These are phyloP conservation scores for Coendou prehensilis DNA, from an alignment of 2,797 vertebrate species.

Conservation along the genomic window DNA sequence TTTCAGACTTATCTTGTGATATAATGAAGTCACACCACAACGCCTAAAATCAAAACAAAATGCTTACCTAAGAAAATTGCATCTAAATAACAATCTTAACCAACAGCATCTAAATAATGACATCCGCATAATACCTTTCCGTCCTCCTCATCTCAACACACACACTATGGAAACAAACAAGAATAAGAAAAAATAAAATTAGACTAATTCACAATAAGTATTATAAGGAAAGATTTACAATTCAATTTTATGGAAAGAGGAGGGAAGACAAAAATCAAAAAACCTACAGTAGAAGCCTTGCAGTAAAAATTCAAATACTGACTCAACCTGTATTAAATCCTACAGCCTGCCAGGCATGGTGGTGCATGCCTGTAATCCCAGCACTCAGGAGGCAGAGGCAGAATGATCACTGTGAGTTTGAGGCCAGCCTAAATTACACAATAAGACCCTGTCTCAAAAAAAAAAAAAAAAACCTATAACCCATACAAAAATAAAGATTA, in stretches of 20 bases:
- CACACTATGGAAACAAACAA: neutral
- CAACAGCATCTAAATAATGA: neutral
- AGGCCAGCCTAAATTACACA: neutral
- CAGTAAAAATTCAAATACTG: neutral
- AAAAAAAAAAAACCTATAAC: neutral
- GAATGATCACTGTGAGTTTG: neutral
- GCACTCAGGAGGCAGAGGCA: neutral
- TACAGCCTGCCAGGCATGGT: neutral
- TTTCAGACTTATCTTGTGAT: conserved; percentile 91
- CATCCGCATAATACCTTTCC: neutral
- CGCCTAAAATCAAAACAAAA: conserved; percentile 91
- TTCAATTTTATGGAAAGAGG: conserved; percentile 62
- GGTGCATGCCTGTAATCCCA: neutral
- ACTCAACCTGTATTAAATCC: neutral
- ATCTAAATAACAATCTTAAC: conserved; percentile 57
- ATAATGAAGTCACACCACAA: conserved; percentile 97
- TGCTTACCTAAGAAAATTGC: conserved; percentile 59
- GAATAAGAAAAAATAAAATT: conserved; percentile 21
- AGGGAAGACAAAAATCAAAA: conserved; percentile 19
- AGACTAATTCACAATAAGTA: neutral
- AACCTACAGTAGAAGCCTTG: neutral
- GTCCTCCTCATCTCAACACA: conserved; percentile 24
- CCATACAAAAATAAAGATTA: neutral
- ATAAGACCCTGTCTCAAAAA: too few relatives aligned
- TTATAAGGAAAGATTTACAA: conserved; percentile 26